Evolutionary conservation across 2,797 vertebrate species (phyloP).

Genomic region (Xyrichtys novacula): DNA sequence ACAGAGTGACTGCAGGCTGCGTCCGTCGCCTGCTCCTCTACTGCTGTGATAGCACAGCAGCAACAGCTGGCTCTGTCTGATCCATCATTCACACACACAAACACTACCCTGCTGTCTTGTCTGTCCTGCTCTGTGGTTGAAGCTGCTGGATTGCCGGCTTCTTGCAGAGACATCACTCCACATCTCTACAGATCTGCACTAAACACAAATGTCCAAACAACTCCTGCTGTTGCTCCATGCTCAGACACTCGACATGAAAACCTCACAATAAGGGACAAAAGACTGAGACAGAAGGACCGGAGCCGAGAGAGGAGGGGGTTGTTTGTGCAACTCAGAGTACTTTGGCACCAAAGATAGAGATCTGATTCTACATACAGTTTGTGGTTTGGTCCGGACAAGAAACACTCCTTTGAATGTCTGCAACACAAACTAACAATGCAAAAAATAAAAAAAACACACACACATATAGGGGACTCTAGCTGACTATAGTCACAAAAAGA

Average conservation of each 20-base stretch:
- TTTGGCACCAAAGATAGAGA: too few relatives aligned
- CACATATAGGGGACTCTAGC: too few relatives aligned
- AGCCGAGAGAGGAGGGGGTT: too few relatives aligned
- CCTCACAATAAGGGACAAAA: neutral
- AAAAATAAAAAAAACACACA: too few relatives aligned
- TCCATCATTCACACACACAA: conserved; percentile 20
- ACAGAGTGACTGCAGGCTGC: conserved; percentile 37
- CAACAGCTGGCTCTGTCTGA: conserved; percentile 51
- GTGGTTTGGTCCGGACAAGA: too few relatives aligned
- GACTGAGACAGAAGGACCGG: neutral
- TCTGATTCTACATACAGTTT: too few relatives aligned
- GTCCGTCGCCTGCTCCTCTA: conserved; percentile 19
- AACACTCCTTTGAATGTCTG: too few relatives aligned
- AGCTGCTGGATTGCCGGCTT: conserved; percentile 38
- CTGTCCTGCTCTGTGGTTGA: conserved; percentile 33
- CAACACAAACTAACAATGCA: too few relatives aligned
- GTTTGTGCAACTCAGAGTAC: too few relatives aligned
- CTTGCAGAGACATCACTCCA: conserved; percentile 43
- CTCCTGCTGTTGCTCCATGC: conserved; percentile 16
- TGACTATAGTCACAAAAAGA: too few relatives aligned
- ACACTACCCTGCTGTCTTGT: conserved; percentile 35
- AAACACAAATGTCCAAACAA: conserved; percentile 50
- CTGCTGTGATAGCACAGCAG: conserved; percentile 34
- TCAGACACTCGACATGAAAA: conserved; percentile 19
- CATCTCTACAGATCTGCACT: conserved; percentile 41